Evolutionary conservation across 2,888 invertebrate genomes (phyloP).

Genomic region (Phanerotoma sp.): DNA sequence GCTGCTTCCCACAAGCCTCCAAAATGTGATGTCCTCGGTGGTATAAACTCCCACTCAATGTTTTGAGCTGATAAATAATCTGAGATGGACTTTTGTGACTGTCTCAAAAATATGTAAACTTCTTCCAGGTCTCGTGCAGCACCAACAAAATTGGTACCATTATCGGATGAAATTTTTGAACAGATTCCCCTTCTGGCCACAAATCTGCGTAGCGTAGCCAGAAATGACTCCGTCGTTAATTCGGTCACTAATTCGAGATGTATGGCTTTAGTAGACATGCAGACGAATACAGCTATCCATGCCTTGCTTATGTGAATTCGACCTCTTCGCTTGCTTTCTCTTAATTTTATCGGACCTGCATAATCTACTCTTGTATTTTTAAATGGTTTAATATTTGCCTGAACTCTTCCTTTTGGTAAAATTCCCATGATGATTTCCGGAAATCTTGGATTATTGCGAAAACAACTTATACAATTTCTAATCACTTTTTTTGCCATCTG

Average conservation of each 20-base stretch:
- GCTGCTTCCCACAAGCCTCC: conserved; percentile 27
- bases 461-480: conserved; percentile 42
- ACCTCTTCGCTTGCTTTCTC: conserved; percentile 28
- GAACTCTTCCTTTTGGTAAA: conserved; percentile 43
- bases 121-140: conserved; percentile 32
- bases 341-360: conserved; percentile 31
- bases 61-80: background rate
- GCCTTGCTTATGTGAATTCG: conserved; percentile 9
- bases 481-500: conserved; percentile 33
- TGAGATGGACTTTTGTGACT: background rate
- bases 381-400: conserved; percentile 38
- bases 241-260: conserved; percentile 45
- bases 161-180: conserved; percentile 42
- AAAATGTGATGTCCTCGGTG: conserved; percentile 23
- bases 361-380: conserved; percentile 25
- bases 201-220: conserved; percentile 43
- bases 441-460: conserved; percentile 29
- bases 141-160: conserved; percentile 48
- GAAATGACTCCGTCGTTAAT: conserved; percentile 41
- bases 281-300: conserved; percentile 34
- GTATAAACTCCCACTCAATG: conserved; percentile 28
- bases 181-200: conserved; percentile 40
- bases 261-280: conserved; percentile 29
- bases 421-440: conserved; percentile 44
- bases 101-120: conserved; percentile 13